Evolutionary conservation across 2,888 invertebrate genomes (phyloP).

Genomic region (Ichneumoninae sp.): DNA sequence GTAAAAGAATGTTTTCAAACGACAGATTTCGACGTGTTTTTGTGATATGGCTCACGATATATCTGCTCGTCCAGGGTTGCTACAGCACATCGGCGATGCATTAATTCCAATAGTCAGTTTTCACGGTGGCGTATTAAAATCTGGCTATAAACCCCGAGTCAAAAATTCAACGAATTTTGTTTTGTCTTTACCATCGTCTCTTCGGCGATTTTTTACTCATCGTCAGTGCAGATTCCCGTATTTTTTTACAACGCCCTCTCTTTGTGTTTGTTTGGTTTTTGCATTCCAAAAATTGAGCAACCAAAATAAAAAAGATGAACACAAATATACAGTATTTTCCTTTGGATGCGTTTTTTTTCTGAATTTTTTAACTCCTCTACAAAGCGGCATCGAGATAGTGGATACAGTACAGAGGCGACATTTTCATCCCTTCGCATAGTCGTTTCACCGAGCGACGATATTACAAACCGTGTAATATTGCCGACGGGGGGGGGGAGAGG

Average conservation of each 20-base stretch:
- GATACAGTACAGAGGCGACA: neutral
- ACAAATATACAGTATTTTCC: conserved; percentile 62
- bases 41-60: neutral
- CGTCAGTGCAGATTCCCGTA: conserved; percentile 61
- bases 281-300: neutral
- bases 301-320: neutral
- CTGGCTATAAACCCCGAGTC: neutral
- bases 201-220: neutral
- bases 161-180: neutral
- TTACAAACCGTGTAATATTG: conserved; percentile 71
- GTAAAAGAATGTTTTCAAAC: neutral
- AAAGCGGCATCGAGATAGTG: neutral
- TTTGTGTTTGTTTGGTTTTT: conserved; percentile 41
- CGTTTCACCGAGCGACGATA: conserved; percentile 50
- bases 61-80: neutral
- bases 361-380: conserved; percentile 1
- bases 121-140: neutral
- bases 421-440: conserved; percentile 6
- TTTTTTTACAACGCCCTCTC: conserved; percentile 62
- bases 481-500: conserved; percentile 30
- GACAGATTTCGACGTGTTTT: neutral
- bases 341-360: neutral
- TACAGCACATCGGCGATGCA: neutral
- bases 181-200: neutral
- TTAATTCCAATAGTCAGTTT: neutral